Conservation (phyloP, 2,797 vertebrate species). For the Hypotaenidia philippensis region DNA sequence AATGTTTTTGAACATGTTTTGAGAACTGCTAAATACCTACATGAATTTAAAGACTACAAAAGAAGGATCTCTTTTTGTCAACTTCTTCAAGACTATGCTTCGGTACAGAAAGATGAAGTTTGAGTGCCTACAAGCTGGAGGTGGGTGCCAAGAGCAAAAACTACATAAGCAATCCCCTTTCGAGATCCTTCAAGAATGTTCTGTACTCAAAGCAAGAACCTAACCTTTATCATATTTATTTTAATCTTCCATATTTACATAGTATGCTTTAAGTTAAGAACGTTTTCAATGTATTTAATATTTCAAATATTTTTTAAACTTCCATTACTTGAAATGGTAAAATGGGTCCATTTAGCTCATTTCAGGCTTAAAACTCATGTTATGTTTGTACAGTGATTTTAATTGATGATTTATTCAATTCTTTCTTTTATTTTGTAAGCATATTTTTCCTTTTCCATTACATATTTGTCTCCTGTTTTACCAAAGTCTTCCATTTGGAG, state of each 20-base stretch:
- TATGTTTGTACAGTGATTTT: neutral
- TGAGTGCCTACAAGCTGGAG: neutral
- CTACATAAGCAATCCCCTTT: neutral
- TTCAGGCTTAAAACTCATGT: neutral
- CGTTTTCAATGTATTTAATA: neutral
- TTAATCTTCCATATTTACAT: neutral
- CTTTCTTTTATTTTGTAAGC: neutral
- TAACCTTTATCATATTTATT: neutral
- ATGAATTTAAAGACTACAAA: neutral
- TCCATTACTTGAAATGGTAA: neutral
- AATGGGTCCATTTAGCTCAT: neutral
- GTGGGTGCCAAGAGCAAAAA: neutral
- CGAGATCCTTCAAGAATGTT: neutral
- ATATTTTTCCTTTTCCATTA: neutral
- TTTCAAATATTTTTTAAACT: neutral
- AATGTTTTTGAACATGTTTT: fast-evolving
- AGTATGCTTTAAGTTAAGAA: neutral
- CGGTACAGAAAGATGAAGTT: neutral
- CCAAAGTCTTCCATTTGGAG: neutral
- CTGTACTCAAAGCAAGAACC: neutral
- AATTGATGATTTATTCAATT: neutral
- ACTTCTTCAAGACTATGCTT: neutral
- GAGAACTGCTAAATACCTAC: neutral
- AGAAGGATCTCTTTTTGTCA: neutral
- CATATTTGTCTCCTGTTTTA: neutral